Percentiles rank a stretch among this genome's conserved stretches.
phyloP scores from a whole-genome alignment of 2,888 invertebrate genomes.

The Dusona sp. region DNA sequence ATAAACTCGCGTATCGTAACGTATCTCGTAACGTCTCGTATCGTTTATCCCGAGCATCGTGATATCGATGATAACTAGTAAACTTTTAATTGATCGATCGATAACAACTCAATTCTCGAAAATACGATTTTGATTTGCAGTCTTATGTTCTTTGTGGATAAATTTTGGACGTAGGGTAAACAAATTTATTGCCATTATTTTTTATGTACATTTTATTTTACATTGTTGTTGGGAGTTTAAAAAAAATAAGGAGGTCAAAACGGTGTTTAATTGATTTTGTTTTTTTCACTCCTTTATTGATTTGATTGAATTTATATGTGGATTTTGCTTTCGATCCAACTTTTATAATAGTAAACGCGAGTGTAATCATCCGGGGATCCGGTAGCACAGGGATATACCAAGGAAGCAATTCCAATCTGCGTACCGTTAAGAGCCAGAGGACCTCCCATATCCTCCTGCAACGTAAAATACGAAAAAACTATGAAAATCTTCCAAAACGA shows the following conservation, averaged over 20 bases:
- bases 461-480: background rate
- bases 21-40: no score
- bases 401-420: slow-evolving; percentile 58
- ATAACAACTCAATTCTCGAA: background rate
- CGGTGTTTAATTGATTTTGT: background rate
- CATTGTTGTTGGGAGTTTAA: background rate
- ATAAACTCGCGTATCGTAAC: no score
- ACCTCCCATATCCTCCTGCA: slow-evolving; percentile 60
- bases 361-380: slow-evolving; percentile 53
- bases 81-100: background rate
- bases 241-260: background rate
- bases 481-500: background rate
- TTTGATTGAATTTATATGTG: background rate
- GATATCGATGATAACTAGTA: background rate
- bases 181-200: background rate
- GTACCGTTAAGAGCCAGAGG: slow-evolving; percentile 46
- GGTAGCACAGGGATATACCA: slow-evolving; percentile 30
- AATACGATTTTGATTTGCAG: no score
- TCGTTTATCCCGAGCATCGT: background rate
- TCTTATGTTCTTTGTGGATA: background rate
- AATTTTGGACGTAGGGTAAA: background rate
- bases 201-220: background rate
- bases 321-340: slow-evolving; percentile 33
- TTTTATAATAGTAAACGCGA: slow-evolving; percentile 41
- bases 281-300: background rate